Conservation (phyloP, 2,797 vertebrate genomes). For the Bothrops alternatus region DNA sequence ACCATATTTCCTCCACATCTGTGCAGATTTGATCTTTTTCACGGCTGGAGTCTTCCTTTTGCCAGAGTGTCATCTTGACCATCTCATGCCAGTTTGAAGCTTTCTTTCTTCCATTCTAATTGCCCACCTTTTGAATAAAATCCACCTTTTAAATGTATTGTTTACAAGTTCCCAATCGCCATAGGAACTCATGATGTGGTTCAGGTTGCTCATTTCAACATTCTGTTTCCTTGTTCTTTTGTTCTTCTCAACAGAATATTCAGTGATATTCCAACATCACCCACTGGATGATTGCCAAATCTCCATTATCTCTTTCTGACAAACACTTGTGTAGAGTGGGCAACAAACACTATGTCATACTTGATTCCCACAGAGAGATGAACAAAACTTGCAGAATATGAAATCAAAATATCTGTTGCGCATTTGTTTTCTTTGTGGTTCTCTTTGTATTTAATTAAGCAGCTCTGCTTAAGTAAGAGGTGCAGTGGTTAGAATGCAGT, state of each 20-base stretch:
- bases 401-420: background rate
- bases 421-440: background rate
- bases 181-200: conserved; percentile 1
- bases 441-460: background rate
- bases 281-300: background rate
- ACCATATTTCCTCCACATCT: background rate
- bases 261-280: background rate
- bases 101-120: conserved; percentile 5
- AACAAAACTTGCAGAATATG: background rate
- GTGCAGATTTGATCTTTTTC: background rate
- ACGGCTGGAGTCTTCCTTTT: background rate
- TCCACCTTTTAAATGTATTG: background rate
- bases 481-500: background rate
- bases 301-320: background rate
- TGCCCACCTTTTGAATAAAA: background rate
- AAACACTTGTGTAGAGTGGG: background rate
- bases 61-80: background rate
- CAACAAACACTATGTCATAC: background rate
- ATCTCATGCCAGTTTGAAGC: background rate
- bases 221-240: conserved; percentile 14
- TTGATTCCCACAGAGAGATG: background rate
- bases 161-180: conserved; percentile 15
- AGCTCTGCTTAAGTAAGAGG: background rate
- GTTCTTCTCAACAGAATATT: background rate
- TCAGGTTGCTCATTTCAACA: background rate